A percentile compares a stretch with the other conserved stretches of the same genome.
Conservation (phyloP, 1,140 invertebrate genomes). For the Thaumatotibia leucotreta region DNA sequence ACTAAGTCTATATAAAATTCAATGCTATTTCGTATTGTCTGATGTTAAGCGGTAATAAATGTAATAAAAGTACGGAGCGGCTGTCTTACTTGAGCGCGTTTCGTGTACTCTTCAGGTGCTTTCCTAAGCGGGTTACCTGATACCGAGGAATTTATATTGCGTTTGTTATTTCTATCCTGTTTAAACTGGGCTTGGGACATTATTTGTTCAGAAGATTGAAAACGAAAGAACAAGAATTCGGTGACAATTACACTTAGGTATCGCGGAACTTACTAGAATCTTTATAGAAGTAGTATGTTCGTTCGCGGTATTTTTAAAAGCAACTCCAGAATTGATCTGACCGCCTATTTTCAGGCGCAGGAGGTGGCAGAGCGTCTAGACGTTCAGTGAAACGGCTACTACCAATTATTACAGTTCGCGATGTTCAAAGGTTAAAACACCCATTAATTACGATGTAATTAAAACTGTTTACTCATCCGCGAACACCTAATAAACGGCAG, state of each 20-base stretch:
- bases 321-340: not conserved
- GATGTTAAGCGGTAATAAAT: not conserved
- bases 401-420: not conserved
- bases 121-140: not conserved
- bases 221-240: not conserved
- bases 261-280: not conserved
- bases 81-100: not conserved
- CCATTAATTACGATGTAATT: slow-evolving; percentile 6
- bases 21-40: not conserved
- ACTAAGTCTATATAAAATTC: not conserved
- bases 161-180: not conserved
- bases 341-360: not conserved
- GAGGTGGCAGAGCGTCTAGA: not conserved
- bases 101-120: not conserved
- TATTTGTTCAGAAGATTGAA: not conserved
- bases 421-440: slow-evolving; percentile 2
- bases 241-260: not conserved
- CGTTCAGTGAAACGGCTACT: not conserved
- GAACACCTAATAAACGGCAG: not conserved
- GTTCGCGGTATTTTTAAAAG: not conserved
- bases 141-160: not conserved
- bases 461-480: slow-evolving; percentile 7
- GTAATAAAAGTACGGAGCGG: not conserved
- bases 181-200: not conserved
- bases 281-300: not conserved